Evolutionary conservation across 2,888 invertebrate genomes (phyloP), one percentile per base, ranked within the genome.

Genomic region (Mythimna pallens): DNA sequence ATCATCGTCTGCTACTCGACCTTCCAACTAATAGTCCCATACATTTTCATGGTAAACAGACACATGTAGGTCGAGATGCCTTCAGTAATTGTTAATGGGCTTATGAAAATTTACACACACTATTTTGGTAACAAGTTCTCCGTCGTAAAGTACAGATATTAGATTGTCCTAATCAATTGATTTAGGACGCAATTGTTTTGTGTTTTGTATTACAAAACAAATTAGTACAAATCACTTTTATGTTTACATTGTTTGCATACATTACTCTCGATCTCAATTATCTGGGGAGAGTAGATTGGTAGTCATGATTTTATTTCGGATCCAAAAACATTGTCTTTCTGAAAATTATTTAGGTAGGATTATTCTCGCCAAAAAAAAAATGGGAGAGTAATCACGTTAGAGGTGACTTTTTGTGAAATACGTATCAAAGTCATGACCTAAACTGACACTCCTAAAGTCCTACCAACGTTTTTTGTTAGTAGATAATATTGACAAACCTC

Each of bases 1-100:
- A 95, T 95, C 95, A 95, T 86, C 93, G 92, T 91, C 91, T 92
- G 89, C 85, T 84, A 83, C 78, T 83, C 88, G 94, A 92, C 94
- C 94, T 94, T 94, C 93, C 89, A 88, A 86, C 90, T 94, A 94
- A 94, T 94, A 89, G 92, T 91, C 90, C 88, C 91, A 91, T 92
- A 91, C 91, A 89, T 92, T 91, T 91, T 90, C 91, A 93, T 92
- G 89, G 90, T 89, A 91, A 90, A 85, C 86, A 88, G 87, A 82
- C 87, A 84, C 88, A 88, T 83, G 87, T 92, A 89, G 89, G 90
- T 89, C 92, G 90, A 89, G 89, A 86, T 89, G 89, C 89, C 90
- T 89, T 88, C 92, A 89, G 89, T 91, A 90, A 91, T 88, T 90
- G 89, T 90, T 89, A 92, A 91, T 93, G 87, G 86, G 86, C 89